phyloP scores from a whole-genome alignment of 2,888 invertebrate genomes.

The Hesperia comma region DNA sequence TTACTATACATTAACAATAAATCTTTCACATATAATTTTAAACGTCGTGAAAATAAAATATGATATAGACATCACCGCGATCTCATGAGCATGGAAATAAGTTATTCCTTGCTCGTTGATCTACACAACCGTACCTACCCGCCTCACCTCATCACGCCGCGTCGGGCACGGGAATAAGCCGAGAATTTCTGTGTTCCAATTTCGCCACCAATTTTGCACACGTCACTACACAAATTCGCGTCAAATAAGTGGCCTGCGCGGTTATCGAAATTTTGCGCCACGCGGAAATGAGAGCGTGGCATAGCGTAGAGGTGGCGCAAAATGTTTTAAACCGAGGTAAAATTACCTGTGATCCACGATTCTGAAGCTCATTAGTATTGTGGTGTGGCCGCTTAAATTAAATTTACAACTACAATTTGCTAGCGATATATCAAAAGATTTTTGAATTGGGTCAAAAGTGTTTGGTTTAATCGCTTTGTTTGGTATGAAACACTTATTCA shows the following conservation, averaged over 20 bases:
- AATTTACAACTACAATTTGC: no score
- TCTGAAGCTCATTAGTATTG: slow-evolving; percentile 4
- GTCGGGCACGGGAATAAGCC: slow-evolving; percentile 42
- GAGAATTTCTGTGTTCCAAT: slow-evolving; percentile 59
- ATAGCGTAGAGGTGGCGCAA: slow-evolving; percentile 33
- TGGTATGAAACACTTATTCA: no score
- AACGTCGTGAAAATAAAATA: neutral
- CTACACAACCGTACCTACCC: slow-evolving; percentile 37
- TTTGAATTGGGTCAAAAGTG: no score
- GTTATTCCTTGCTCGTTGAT: slow-evolving; percentile 32
- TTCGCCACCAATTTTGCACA: slow-evolving; percentile 56
- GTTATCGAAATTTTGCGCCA: slow-evolving; percentile 63
- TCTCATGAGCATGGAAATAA: slow-evolving; percentile 17
- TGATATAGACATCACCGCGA: neutral
- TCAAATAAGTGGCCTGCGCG: slow-evolving; percentile 64
- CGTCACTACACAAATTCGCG: slow-evolving; percentile 65
- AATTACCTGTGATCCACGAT: slow-evolving; percentile 15
- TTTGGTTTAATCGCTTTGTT: no score
- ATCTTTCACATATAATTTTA: neutral
- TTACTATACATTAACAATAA: no score
- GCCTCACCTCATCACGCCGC: slow-evolving; percentile 34
- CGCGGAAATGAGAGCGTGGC: slow-evolving; percentile 38
- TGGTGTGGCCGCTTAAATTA: neutral
- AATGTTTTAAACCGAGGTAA: slow-evolving; percentile 19
- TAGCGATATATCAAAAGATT: no score